Evolutionary conservation across 1,140 invertebrate species (phyloP).

Genomic region (Pemphigus obesinymphae): DNA sequence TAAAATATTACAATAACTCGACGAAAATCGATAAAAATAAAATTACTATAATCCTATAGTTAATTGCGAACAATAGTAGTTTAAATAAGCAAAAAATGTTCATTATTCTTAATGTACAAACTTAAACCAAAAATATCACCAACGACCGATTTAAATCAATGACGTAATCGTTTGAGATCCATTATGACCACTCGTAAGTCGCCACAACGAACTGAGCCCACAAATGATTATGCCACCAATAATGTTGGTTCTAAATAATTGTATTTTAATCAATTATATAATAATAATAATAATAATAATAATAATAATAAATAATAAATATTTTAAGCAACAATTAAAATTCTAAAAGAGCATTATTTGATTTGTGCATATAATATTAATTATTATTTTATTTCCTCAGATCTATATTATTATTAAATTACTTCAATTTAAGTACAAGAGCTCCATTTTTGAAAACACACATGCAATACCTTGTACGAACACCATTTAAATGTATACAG

Average conservation of each 20-base stretch:
- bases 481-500: not conserved
- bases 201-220: conserved; percentile 39
- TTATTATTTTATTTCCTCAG: conserved; percentile 20
- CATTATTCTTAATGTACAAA: conserved; percentile 31
- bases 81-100: conserved; percentile 29
- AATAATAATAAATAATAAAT: conserved; percentile 34
- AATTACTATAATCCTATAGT: conserved; percentile 36
- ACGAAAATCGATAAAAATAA: conserved; percentile 39
- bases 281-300: conserved; percentile 32
- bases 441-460: not conserved
- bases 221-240: conserved; percentile 33
- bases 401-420: conserved; percentile 20
- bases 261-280: conserved; percentile 19
- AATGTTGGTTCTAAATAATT: conserved; percentile 36
- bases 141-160: conserved; percentile 30
- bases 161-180: conserved; percentile 19
- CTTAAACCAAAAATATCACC: conserved; percentile 31
- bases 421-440: conserved; percentile 14
- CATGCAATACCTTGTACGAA: not conserved
- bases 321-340: conserved; percentile 37
- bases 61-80: conserved; percentile 31
- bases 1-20: conserved; percentile 38
- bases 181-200: conserved; percentile 36
- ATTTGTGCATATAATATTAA: conserved; percentile 7
- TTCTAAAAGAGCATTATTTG: conserved; percentile 31